phyloP scores from a whole-genome alignment of 2,113 vertebrate genomes.

The Actinemys pallida region DNA sequence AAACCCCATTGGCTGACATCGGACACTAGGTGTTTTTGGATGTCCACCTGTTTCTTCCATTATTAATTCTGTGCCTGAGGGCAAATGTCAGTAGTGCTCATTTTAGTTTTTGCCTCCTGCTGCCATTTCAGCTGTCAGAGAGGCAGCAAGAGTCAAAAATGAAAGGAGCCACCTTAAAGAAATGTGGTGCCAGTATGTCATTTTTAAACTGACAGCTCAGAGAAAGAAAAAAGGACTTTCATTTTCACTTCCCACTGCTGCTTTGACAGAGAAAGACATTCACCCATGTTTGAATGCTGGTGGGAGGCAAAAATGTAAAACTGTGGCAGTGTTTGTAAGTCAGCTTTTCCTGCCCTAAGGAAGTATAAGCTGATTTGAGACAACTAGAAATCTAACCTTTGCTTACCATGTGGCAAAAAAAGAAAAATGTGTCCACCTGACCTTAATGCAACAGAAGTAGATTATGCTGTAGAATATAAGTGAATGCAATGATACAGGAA shows the following conservation, averaged over 20 bases:
- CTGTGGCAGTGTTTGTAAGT: conserved; percentile 71
- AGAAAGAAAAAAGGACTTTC: conserved; percentile 79
- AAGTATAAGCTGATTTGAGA: conserved; percentile 60
- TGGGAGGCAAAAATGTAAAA: conserved; percentile 78
- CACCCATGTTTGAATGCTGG: conserved; percentile 73
- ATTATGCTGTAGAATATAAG: conserved; percentile 14
- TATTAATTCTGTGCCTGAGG: conserved; percentile 84
- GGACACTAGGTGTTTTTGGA: conserved; percentile 70
- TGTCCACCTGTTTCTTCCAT: conserved; percentile 78
- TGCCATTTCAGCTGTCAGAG: conserved; percentile 85
- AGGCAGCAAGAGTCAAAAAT: conserved; percentile 81
- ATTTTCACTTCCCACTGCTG: conserved; percentile 78
- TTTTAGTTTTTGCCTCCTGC: conserved; percentile 81
- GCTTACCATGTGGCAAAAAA: conserved; percentile 43
- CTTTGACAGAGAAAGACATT: conserved; percentile 82
- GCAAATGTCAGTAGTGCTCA: conserved; percentile 81
- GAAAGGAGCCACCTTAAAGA: conserved; percentile 82
- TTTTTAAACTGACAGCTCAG: conserved; percentile 83
- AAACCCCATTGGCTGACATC: conserved; percentile 72
- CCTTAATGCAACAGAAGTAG: conserved; percentile 20
- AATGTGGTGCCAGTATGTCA: conserved; percentile 81
- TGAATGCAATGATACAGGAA: neutral
- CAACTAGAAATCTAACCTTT: conserved; percentile 51
- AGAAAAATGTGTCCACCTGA: conserved; percentile 44
- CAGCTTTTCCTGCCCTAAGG: conserved; percentile 61